A percentile compares a stretch with the other conserved stretches of the same genome.
Conservation (phyloP, 2,113 vertebrate genomes). For the Chionomys nivalis region DNA sequence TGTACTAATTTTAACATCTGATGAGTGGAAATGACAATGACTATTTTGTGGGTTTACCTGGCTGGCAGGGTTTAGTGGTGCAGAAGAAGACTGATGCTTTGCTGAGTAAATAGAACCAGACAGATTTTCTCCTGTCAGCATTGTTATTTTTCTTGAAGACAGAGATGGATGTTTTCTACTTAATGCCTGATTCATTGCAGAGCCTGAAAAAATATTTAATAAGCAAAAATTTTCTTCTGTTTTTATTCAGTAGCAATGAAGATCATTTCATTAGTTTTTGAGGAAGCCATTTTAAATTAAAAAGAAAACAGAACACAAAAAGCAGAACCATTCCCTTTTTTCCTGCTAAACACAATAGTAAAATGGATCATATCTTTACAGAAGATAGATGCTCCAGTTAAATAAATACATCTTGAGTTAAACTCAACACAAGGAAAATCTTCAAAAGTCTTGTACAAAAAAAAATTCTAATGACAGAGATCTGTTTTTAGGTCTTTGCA, state of each 20-base stretch:
- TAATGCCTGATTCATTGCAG: not conserved
- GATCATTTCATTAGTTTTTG: not conserved
- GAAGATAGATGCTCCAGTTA: not conserved
- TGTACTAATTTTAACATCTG: not conserved
- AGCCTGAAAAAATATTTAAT: not conserved
- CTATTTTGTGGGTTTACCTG: not conserved
- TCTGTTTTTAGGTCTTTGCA: not conserved
- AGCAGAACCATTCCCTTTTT: not conserved
- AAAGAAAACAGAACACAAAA: not conserved
- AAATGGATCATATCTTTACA: not conserved
- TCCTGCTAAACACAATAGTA: not conserved
- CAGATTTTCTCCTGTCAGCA: not conserved
- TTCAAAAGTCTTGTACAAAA: not conserved
- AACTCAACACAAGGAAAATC: not conserved
- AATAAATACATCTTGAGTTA: not conserved
- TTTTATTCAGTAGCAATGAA: not conserved
- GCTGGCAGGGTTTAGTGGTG: not conserved
- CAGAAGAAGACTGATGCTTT: not conserved
- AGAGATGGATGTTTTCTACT: not conserved
- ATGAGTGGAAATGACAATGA: not conserved
- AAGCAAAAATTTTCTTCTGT: not conserved
- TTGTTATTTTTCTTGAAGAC: constrained; percentile 1
- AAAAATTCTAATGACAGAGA: not conserved
- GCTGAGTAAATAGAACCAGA: not conserved
- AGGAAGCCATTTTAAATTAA: constrained; percentile 28